These are phyloP conservation scores for Tinea pellionella DNA, from an alignment of 2,888 invertebrate genomes.

Conservation along the genomic window DNA sequence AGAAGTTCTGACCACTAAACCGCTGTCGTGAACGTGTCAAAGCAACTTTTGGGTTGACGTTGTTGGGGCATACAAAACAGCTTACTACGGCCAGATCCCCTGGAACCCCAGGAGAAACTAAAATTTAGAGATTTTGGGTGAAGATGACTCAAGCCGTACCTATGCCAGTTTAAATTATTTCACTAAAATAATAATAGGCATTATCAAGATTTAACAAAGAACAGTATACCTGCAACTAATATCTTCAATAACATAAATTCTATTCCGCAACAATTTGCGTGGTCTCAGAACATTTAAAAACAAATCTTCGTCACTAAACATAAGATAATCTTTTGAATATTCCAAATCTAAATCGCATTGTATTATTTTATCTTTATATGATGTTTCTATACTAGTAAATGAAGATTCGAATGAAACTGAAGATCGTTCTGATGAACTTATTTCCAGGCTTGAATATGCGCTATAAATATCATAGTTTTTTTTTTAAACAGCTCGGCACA, in stretches of 20 bases:
- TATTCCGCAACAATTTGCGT: slow-evolving; percentile 27
- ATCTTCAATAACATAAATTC: slow-evolving; percentile 51
- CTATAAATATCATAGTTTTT: not conserved
- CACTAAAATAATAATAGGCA: not conserved
- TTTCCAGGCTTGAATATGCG: not conserved
- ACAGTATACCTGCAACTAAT: slow-evolving; percentile 42
- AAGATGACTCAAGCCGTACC: too few relatives aligned
- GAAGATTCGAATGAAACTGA: not conserved
- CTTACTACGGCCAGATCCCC: too few relatives aligned
- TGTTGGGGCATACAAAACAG: too few relatives aligned
- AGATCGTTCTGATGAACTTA: not conserved
- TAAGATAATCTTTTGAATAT: slow-evolving; percentile 39
- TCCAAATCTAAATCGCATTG: slow-evolving; percentile 53
- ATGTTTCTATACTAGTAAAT: not conserved
- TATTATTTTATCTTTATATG: slow-evolving; percentile 29
- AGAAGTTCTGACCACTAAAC: too few relatives aligned
- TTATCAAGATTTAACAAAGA: not conserved
- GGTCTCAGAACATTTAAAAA: slow-evolving; percentile 33
- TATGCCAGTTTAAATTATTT: too few relatives aligned
- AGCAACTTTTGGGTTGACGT: too few relatives aligned
- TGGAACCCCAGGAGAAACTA: too few relatives aligned
- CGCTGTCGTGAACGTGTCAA: too few relatives aligned
- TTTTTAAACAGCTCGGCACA: too few relatives aligned
- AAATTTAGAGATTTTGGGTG: too few relatives aligned
- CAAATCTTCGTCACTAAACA: slow-evolving; percentile 40